Percentiles rank a stretch among this genome's conserved stretches.
phyloP scores from a whole-genome alignment of 2,113 vertebrate species.

The Haemorhous mexicanus region DNA sequence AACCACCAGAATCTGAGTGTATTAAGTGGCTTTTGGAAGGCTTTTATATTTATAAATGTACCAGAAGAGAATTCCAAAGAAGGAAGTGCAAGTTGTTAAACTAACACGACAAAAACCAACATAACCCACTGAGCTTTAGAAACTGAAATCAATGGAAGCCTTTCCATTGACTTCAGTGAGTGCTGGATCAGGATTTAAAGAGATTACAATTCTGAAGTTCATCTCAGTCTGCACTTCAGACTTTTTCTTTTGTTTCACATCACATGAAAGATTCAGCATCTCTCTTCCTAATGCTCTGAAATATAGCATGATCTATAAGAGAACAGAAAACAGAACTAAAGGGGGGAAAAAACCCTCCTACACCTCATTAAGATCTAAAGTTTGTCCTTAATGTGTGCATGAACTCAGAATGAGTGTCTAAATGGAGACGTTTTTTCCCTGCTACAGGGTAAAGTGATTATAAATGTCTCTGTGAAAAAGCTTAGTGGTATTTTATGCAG shows the following conservation, averaged over 20 bases:
- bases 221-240: background rate
- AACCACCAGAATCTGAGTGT: background rate
- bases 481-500: conserved; percentile 52
- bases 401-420: conserved; percentile 52
- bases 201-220: background rate
- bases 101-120: conserved; percentile 50
- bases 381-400: conserved; percentile 51
- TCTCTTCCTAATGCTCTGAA: conserved; percentile 24
- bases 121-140: conserved; percentile 47
- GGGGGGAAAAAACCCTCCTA: background rate
- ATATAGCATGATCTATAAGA: conserved; percentile 1
- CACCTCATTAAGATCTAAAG: conserved; percentile 55
- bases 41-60: conserved; percentile 10
- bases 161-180: conserved; percentile 12
- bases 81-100: background rate
- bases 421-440: conserved; percentile 60
- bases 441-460: conserved; percentile 54
- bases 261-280: conserved; percentile 35
- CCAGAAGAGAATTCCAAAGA: background rate
- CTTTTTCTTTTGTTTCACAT: conserved; percentile 35
- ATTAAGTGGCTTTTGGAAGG: background rate
- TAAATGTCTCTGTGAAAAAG: conserved; percentile 59
- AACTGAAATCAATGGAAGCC: conserved; percentile 33
- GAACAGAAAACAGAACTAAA: conserved; percentile 9
- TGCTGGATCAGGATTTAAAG: conserved; percentile 6